phyloP scores from a whole-genome alignment of 2,797 vertebrate species.

The Astyanax mexicanus region DNA sequence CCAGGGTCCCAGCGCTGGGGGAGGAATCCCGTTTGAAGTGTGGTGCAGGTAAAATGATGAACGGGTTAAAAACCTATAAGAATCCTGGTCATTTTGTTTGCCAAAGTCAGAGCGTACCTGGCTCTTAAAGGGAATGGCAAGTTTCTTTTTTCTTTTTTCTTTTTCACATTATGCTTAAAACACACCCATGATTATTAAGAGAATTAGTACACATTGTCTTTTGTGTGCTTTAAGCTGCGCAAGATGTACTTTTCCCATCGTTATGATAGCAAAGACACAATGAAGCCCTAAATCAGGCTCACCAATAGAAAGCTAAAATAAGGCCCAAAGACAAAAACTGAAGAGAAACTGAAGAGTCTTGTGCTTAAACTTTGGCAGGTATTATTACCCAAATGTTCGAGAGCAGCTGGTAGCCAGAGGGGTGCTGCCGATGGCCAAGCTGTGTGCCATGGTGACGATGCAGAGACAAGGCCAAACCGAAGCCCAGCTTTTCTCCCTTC shows the following conservation, averaged over 20 bases:
- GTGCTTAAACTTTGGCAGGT: slow-evolving; percentile 74
- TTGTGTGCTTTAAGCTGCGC: too few species aligned
- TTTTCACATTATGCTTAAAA: too few species aligned
- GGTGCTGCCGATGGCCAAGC: slow-evolving; percentile 88
- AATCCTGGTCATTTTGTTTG: neutral
- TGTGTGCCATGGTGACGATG: slow-evolving; percentile 93
- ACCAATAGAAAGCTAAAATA: neutral
- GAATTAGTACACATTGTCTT: too few species aligned
- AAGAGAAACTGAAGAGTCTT: neutral
- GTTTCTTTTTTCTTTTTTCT: too few species aligned
- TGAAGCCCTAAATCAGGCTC: too few species aligned
- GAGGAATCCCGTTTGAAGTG: slow-evolving; percentile 93
- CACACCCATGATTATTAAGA: too few species aligned
- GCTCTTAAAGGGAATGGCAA: too few species aligned
- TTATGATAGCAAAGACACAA: too few species aligned
- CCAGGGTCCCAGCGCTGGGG: slow-evolving; percentile 74
- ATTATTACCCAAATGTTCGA: slow-evolving; percentile 96
- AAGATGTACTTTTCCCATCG: too few species aligned
- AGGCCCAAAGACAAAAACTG: neutral
- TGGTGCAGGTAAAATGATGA: slow-evolving; percentile 90
- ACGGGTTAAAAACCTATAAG: neutral
- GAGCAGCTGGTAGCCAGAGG: slow-evolving; percentile 94
- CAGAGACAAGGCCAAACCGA: slow-evolving; percentile 81
- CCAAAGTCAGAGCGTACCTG: too few species aligned
- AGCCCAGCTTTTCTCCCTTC: slow-evolving; percentile 88